Base-by-base conservation (phyloP, 2,113 vertebrate species). In the Amia ocellicauda region DNA sequence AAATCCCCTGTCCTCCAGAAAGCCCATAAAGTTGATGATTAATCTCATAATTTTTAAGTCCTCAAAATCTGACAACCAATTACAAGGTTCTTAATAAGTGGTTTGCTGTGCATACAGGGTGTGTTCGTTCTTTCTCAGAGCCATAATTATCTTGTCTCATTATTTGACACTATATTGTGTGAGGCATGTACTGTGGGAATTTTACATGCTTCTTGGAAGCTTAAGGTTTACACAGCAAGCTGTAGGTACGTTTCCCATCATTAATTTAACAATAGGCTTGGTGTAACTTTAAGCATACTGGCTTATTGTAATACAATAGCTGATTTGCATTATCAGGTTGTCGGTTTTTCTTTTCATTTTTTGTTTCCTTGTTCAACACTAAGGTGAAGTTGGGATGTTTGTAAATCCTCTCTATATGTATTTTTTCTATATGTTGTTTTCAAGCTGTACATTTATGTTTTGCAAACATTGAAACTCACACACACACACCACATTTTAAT, bases 111-210 rank as follows among this genome's bases (percentile, higher is more conserved):
- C 69, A 73, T 67, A 29, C 74, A 76, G 36, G 57, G 72, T 70
- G 76, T 71, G 76, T 82, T 86, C 80, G 76, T 71, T 45, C 61
- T 67, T 81, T 76, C 66, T 78, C 75, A 80, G 76, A 80, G 72
- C 74, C 62, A 20, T 89, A 86, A 91, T 92, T 88, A 90, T 80
- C 84, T 80, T 66, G 70, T 88, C 86, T 84, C 74, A 62, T 59
- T 71, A 73, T 72, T 67, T 88, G 84, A 88, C 83, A 85, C 76
- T 69, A 75, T 70, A 80, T 83, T 83, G 76, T 82, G 83, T 81
- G 77, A 77, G 77, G 53, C 68, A 78, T 75, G 76, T 70, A 69
- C 70, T 72, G 72, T 74, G 78, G 80, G 83, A 85, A 85, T 81
- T 82, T 71, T 74, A 67, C 70, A 62, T 51, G 64, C 64, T 71